These are phyloP conservation scores for Hydropsyche tenuis DNA, from an alignment of 1,140 invertebrate species.

Conservation along the genomic window DNA sequence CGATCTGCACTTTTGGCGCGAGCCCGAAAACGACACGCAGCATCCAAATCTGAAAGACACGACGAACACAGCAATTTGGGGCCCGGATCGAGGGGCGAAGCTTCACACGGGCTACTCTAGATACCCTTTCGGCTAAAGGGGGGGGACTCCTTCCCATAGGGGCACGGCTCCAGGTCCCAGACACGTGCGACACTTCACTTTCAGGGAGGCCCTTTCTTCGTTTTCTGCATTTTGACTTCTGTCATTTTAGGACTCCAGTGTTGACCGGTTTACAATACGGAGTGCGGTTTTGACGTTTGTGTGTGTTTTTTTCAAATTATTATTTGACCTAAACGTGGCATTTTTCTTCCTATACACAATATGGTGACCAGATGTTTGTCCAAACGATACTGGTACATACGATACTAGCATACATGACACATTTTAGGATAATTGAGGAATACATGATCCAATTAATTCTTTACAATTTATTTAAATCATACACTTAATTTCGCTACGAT, in stretches of 20 bases:
- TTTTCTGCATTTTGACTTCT: neutral
- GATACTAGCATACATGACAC: no score
- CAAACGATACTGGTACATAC: neutral
- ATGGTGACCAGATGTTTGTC: no score
- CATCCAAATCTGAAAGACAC: neutral
- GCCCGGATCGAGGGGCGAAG: slow-evolving; percentile 1
- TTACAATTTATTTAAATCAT: no score
- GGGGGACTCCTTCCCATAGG: slow-evolving; percentile 16
- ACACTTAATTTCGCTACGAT: no score
- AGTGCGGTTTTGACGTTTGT: neutral
- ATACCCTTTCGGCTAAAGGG: neutral
- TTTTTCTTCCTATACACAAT: no score
- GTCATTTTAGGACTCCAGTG: neutral
- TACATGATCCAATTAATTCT: no score
- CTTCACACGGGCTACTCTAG: neutral
- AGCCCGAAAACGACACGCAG: neutral
- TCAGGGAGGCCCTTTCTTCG: neutral
- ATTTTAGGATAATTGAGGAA: no score
- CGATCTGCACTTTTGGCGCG: slow-evolving; percentile 2
- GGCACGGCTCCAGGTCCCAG: slow-evolving; percentile 6
- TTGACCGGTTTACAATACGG: neutral
- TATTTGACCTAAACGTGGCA: no score
- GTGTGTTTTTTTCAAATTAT: no score
- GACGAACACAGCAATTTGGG: neutral
- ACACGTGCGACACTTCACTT: slow-evolving; percentile 9